Conservation (phyloP, 2,797 vertebrate species). For the Cheirogaleus major region DNA sequence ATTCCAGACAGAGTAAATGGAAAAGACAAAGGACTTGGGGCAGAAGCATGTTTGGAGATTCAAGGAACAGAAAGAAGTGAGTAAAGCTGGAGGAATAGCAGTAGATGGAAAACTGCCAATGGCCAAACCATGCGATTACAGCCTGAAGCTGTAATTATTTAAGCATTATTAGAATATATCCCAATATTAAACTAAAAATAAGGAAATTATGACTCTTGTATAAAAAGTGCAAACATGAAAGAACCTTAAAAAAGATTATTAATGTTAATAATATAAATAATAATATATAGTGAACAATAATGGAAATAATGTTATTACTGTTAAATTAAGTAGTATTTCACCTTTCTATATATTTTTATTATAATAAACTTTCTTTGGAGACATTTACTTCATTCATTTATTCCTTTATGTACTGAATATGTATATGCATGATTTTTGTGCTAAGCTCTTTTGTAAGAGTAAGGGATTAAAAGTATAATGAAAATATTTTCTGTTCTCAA, state of each 20-base stretch:
- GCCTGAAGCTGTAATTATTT: not conserved
- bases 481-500: not conserved
- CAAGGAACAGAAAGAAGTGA: not conserved
- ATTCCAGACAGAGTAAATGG: not conserved
- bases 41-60: not conserved
- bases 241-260: not conserved
- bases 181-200: not conserved
- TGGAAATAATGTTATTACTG: not conserved
- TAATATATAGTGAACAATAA: not conserved
- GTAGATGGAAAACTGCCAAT: not conserved
- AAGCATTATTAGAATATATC: not conserved
- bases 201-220: not conserved
- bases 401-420: not conserved
- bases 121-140: not conserved
- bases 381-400: not conserved
- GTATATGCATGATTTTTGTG: not conserved
- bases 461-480: not conserved
- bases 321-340: not conserved
- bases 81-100: not conserved
- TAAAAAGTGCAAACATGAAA: not conserved
- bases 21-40: not conserved
- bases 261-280: not conserved
- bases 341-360: not conserved
- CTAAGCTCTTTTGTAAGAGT: not conserved
- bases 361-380: not conserved